phyloP scores from a whole-genome alignment of 2,888 invertebrate species.

The Gastrophysa polygoni region DNA sequence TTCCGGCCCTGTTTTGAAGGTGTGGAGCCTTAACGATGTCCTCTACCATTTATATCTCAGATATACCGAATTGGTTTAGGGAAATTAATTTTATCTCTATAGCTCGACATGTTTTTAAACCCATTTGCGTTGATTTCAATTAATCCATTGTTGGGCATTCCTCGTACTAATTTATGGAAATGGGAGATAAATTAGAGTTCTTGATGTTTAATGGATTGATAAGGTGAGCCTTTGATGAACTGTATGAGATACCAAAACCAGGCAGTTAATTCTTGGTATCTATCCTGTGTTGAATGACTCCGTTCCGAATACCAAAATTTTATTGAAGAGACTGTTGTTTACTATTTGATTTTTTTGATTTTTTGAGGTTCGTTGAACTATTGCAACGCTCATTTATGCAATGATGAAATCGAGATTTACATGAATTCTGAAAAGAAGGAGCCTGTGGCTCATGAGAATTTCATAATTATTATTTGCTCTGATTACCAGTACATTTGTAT shows the following conservation, averaged over 20 bases:
- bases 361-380: too few species aligned
- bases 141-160: conserved; percentile 35
- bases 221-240: not conserved
- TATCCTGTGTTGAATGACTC: too few species aligned
- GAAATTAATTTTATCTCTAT: conserved; percentile 47
- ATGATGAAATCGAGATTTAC: too few species aligned
- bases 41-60: conserved; percentile 50
- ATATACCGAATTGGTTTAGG: conserved; percentile 51
- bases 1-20: conserved; percentile 37
- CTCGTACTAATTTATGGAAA: conserved; percentile 14
- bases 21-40: conserved; percentile 53
- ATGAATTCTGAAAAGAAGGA: too few species aligned
- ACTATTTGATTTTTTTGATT: too few species aligned
- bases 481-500: too few species aligned
- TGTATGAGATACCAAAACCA: not conserved
- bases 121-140: conserved; percentile 49
- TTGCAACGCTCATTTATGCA: too few species aligned
- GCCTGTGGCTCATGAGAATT: too few species aligned
- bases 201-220: not conserved
- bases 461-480: too few species aligned
- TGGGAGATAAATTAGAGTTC: conserved; percentile 24
- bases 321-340: too few species aligned
- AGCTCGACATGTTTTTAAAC: conserved; percentile 25
- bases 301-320: too few species aligned
- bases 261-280: not conserved